Conservation (phyloP, 2,797 vertebrate species). For the Mormyrus hasselquistii region DNA sequence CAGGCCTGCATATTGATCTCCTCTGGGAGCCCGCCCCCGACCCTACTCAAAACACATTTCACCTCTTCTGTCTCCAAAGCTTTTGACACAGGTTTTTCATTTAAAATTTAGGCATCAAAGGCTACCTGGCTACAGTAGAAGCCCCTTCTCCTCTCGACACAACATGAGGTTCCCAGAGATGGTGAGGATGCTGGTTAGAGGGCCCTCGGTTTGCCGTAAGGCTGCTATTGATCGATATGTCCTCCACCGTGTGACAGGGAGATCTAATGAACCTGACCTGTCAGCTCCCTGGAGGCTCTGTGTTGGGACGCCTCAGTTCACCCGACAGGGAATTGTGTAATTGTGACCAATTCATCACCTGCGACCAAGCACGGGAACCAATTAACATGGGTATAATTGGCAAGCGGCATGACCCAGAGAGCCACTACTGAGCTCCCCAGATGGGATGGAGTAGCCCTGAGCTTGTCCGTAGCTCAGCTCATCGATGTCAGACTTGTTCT, state of each 20-base stretch:
- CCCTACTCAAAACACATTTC: neutral
- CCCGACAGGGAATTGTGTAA: neutral
- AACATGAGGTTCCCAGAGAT: neutral
- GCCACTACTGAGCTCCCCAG: neutral
- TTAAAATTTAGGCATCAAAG: neutral
- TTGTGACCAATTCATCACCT: constrained; percentile 9
- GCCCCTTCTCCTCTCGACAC: neutral
- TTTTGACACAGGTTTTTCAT: neutral
- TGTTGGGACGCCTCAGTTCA: neutral
- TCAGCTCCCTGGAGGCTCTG: neutral
- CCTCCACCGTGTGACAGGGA: neutral
- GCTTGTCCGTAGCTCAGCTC: neutral
- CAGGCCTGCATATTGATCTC: neutral
- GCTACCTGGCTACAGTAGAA: neutral
- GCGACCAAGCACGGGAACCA: neutral
- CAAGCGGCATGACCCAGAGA: neutral
- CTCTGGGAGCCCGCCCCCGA: neutral
- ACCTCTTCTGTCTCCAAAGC: neutral
- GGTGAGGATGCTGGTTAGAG: neutral
- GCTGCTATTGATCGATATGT: neutral
- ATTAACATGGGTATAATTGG: constrained; percentile 5
- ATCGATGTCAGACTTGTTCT: neutral
- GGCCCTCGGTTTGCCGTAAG: neutral
- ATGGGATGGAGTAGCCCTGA: neutral
- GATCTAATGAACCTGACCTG: neutral